These are phyloP conservation scores for Xiphophorus couchianus DNA, from an alignment of 2,113 vertebrate species.

Conservation along the genomic window DNA sequence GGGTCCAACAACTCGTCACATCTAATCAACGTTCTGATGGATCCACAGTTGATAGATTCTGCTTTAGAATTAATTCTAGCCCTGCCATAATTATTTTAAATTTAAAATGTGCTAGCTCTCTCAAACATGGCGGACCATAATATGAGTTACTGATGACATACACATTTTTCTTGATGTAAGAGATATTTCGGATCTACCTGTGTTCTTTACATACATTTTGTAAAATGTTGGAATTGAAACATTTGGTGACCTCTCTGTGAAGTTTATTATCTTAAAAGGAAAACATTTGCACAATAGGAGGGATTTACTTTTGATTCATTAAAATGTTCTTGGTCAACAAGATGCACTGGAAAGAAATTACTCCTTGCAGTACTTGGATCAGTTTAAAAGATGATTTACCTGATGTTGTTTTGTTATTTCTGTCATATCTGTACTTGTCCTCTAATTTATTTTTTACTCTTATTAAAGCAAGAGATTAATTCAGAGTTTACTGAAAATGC, in stretches of 20 bases:
- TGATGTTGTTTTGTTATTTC: background rate
- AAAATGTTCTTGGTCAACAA: background rate
- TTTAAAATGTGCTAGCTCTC: too few relatives aligned
- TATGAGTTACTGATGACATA: background rate
- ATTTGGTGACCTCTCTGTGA: background rate
- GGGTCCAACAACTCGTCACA: too few relatives aligned
- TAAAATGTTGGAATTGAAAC: too few relatives aligned
- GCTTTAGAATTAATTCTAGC: background rate
- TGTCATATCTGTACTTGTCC: background rate
- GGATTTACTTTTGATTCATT: background rate
- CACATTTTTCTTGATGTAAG: background rate
- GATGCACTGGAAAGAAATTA: background rate
- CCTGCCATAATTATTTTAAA: too few relatives aligned
- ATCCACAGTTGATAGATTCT: background rate
- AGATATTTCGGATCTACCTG: too few relatives aligned
- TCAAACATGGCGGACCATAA: background rate
- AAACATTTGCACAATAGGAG: background rate
- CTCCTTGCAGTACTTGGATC: background rate
- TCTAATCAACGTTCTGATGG: background rate
- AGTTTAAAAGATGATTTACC: background rate
- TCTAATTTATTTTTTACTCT: background rate
- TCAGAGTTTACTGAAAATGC: background rate
- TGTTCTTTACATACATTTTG: too few relatives aligned
- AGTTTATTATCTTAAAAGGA: background rate
- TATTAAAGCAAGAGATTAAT: too few relatives aligned